These are phyloP conservation scores for Lepetodrilus schrolli DNA, from an alignment of 2,888 invertebrate genomes.

Conservation along the genomic window DNA sequence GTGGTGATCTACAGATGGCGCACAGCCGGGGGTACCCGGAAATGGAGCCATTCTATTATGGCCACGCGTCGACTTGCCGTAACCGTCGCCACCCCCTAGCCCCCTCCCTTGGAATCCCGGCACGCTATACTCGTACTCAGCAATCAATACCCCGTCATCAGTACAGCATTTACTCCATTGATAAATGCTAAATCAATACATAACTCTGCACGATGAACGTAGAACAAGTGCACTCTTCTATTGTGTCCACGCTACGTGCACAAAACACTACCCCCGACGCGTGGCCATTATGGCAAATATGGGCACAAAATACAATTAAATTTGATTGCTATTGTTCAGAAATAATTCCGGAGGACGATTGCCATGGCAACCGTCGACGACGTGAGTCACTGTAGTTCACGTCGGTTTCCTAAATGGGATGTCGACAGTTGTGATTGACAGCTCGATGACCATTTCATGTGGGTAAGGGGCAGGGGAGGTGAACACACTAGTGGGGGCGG, in stretches of 20 bases:
- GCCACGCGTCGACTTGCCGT: not conserved
- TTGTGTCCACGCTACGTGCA: not conserved
- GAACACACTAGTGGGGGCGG: not conserved
- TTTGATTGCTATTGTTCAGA: slow-evolving; percentile 20
- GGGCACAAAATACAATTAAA: slow-evolving; percentile 25
- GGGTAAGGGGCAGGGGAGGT: no score
- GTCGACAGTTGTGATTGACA: no score
- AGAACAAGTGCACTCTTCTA: not conserved
- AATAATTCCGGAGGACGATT: not conserved
- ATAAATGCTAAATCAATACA: not conserved
- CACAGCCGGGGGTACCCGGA: no score
- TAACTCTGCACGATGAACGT: not conserved
- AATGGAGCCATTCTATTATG: no score
- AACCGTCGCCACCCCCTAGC: not conserved
- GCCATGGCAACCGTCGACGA: slow-evolving; percentile 2
- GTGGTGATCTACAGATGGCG: no score
- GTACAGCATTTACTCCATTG: not conserved
- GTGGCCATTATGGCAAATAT: slow-evolving; percentile 5
- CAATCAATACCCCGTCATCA: slow-evolving; percentile 4
- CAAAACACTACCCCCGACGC: not conserved
- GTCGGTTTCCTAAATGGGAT: not conserved
- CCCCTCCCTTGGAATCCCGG: not conserved
- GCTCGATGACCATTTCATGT: no score
- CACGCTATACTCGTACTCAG: no score
- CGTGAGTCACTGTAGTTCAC: not conserved